phyloP scores from a whole-genome alignment of 2,888 invertebrate species.

The Euzophera pinguis region DNA sequence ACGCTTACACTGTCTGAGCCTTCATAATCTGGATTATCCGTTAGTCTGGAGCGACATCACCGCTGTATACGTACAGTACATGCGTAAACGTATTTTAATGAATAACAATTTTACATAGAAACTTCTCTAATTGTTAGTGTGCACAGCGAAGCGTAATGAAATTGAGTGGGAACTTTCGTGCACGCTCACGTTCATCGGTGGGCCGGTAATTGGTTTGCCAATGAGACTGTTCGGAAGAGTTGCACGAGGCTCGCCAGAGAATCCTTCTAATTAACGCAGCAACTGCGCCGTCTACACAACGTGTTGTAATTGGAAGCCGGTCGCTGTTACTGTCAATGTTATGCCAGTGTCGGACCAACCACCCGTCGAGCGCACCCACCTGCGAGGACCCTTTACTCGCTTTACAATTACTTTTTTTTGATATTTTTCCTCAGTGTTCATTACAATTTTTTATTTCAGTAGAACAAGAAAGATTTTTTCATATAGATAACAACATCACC shows the following conservation, averaged over 20 bases:
- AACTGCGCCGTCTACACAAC: constrained; percentile 19
- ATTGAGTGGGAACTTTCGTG: constrained; percentile 62
- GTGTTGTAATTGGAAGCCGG: constrained; percentile 52
- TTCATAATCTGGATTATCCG: constrained; percentile 19
- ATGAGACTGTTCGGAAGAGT: constrained; percentile 47
- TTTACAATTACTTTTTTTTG: constrained; percentile 2
- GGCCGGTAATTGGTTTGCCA: constrained; percentile 67
- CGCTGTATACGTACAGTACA: neutral
- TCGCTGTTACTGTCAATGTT: constrained; percentile 37
- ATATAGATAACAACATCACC: too few relatives aligned
- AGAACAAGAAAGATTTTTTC: too few relatives aligned
- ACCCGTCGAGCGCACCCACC: constrained; percentile 17
- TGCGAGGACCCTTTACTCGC: neutral
- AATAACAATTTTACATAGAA: constrained; percentile 48
- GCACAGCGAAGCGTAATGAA: constrained; percentile 58
- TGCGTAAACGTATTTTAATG: constrained; percentile 30
- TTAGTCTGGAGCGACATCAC: constrained; percentile 9
- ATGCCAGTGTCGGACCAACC: constrained; percentile 28
- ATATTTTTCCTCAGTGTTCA: too few relatives aligned
- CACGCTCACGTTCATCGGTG: constrained; percentile 61
- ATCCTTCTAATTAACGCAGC: constrained; percentile 65
- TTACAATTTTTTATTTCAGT: too few relatives aligned
- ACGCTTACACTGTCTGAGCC: constrained; percentile 16
- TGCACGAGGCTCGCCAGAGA: constrained; percentile 42
- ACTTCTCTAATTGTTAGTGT: constrained; percentile 54